Conservation (phyloP, 1,140 invertebrate species). For the Calephelis virginiensis region DNA sequence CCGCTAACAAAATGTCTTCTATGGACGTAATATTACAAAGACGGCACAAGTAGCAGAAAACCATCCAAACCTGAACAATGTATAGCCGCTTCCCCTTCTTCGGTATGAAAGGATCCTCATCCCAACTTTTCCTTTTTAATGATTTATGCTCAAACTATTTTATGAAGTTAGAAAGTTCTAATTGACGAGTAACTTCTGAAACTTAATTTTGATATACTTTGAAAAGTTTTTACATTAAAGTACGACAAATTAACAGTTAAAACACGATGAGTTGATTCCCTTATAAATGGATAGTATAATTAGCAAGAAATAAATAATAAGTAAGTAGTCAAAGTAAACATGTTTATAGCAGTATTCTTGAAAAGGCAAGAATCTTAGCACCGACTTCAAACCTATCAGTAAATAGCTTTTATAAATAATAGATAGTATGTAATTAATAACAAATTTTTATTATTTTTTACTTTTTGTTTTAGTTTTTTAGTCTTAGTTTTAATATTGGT, state of each 20-base stretch:
- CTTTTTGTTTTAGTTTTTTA: no score
- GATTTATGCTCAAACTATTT: constrained; percentile 18
- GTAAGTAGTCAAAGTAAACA: no score
- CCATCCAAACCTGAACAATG: not conserved
- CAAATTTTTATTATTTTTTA: no score
- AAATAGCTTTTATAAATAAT: no score
- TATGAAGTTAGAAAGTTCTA: not conserved
- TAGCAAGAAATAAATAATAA: no score
- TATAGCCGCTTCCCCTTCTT: not conserved
- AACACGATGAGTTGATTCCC: not conserved
- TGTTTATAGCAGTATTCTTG: no score
- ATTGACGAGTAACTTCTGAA: not conserved
- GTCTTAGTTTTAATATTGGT: no score
- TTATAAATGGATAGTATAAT: no score
- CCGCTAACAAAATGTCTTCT: not conserved
- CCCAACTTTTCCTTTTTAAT: constrained; percentile 21
- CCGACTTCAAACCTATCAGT: no score
- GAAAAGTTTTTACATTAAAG: not conserved
- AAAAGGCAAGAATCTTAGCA: no score
- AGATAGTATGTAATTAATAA: no score
- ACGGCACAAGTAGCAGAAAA: not conserved
- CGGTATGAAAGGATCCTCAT: constrained; percentile 8
- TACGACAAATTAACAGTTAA: not conserved
- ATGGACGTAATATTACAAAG: constrained; percentile 5
- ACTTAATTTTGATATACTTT: not conserved